phyloP scores from a whole-genome alignment of 2,113 vertebrate genomes.

The Vidua macroura region DNA sequence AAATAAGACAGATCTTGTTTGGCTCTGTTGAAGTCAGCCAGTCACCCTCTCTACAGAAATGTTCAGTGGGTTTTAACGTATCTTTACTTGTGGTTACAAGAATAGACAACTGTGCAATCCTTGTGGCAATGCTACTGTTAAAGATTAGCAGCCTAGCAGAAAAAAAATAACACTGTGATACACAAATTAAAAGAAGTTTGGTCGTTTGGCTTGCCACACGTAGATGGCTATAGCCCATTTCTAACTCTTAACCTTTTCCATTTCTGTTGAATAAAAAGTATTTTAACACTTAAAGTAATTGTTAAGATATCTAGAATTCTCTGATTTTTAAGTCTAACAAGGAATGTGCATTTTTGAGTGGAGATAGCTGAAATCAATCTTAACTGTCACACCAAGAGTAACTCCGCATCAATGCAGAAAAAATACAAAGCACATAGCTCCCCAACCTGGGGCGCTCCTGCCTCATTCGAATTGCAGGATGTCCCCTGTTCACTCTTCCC shows the following conservation, averaged over 20 bases:
- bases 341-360: accelerated
- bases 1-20: not conserved
- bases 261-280: not conserved
- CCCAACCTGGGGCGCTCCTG: not conserved
- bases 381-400: not conserved
- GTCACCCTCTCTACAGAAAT: not conserved
- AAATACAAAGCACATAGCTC: accelerated
- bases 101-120: not conserved
- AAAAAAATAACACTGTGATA: not conserved
- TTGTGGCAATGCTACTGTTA: not conserved
- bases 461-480: accelerated
- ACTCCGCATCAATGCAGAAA: not conserved
- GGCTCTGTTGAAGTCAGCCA: not conserved
- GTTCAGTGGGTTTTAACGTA: not conserved
- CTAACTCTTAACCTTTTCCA: not conserved
- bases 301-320: not conserved
- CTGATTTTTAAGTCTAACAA: not conserved
- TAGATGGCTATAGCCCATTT: not conserved
- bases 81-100: not conserved
- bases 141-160: not conserved
- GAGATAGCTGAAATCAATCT: accelerated
- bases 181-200: accelerated
- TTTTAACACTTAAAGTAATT: not conserved
- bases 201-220: not conserved
- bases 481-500: not conserved